Evolutionary conservation across 2,113 vertebrate genomes (phyloP).

Genomic region (Chaetorhynchus papuensis): DNA sequence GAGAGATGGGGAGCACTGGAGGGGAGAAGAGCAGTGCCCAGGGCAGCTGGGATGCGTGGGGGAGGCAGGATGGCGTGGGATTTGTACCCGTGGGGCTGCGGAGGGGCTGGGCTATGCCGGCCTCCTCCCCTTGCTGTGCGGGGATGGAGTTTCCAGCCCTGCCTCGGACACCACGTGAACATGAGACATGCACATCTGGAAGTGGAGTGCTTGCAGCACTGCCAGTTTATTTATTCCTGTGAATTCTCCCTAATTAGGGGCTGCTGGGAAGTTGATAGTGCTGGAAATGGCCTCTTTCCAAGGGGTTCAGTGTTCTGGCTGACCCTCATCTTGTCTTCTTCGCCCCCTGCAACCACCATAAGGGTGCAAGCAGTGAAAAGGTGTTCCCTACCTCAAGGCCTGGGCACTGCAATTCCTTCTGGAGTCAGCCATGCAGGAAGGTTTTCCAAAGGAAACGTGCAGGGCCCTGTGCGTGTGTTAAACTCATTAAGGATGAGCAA

Average conservation of each 20-base stretch:
- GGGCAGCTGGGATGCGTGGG: not conserved
- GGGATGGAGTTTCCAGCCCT: not conserved
- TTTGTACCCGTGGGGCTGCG: not conserved
- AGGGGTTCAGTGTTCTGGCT: not conserved
- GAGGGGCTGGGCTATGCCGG: not conserved
- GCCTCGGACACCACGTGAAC: not conserved
- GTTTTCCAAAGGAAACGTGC: not conserved
- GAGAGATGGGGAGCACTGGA: not conserved
- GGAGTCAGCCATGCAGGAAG: not conserved
- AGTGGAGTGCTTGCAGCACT: not conserved
- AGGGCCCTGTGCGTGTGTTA: not conserved
- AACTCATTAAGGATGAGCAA: constrained; percentile 5
- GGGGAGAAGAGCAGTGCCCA: not conserved
- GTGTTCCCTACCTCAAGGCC: not conserved
- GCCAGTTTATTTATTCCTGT: not conserved
- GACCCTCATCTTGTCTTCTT: not conserved
- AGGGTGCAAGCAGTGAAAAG: not conserved
- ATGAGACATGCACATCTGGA: constrained; percentile 21
- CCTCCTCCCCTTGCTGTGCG: not conserved
- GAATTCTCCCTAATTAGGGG: not conserved
- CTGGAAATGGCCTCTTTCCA: not conserved
- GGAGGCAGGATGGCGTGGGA: not conserved
- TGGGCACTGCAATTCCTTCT: not conserved
- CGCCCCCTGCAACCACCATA: not conserved
- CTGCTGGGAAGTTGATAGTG: not conserved